These are phyloP conservation scores for Harlomillsia oculata DNA, from an alignment of 1,140 invertebrate species.

Conservation along the genomic window DNA sequence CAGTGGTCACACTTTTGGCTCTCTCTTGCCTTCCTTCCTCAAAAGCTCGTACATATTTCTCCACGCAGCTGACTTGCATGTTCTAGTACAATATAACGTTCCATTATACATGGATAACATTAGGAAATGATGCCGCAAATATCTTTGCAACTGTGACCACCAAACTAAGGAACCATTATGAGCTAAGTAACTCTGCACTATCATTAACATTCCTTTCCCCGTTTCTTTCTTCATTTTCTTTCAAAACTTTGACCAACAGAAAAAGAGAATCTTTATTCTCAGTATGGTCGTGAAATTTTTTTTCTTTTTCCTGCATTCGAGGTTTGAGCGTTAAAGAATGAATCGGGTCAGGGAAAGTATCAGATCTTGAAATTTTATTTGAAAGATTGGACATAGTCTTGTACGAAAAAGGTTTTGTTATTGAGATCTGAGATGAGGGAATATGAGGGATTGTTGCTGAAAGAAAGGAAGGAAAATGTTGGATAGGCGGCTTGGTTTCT, in stretches of 20 bases:
- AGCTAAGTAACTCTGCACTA: slow-evolving; percentile 27
- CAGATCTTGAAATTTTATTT: too few relatives aligned
- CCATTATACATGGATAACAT: slow-evolving; percentile 16
- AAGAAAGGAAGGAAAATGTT: too few relatives aligned
- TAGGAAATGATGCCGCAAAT: slow-evolving; percentile 26
- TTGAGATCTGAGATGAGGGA: neutral
- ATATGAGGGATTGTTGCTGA: neutral
- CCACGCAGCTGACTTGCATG: slow-evolving; percentile 1
- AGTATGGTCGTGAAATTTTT: too few relatives aligned
- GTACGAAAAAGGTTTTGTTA: too few relatives aligned
- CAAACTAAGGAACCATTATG: slow-evolving; percentile 26
- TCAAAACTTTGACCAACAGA: neutral
- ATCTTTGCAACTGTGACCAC: slow-evolving; percentile 18
- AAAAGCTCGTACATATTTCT: neutral
- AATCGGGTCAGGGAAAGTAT: too few relatives aligned
- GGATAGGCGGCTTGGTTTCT: too few relatives aligned
- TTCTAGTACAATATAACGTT: slow-evolving; percentile 2
- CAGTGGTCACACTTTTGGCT: slow-evolving; percentile 20
- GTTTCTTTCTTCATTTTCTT: neutral
- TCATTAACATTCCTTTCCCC: slow-evolving; percentile 20
- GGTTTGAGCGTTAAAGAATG: too few relatives aligned
- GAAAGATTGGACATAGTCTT: too few relatives aligned
- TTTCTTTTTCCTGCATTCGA: too few relatives aligned
- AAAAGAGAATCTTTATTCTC: neutral
- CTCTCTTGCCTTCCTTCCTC: neutral